A percentile compares a stretch with the other conserved stretches of the same genome.
phyloP scores from a whole-genome alignment of 2,113 vertebrate species.

The Chascanopsetta lugubris region DNA sequence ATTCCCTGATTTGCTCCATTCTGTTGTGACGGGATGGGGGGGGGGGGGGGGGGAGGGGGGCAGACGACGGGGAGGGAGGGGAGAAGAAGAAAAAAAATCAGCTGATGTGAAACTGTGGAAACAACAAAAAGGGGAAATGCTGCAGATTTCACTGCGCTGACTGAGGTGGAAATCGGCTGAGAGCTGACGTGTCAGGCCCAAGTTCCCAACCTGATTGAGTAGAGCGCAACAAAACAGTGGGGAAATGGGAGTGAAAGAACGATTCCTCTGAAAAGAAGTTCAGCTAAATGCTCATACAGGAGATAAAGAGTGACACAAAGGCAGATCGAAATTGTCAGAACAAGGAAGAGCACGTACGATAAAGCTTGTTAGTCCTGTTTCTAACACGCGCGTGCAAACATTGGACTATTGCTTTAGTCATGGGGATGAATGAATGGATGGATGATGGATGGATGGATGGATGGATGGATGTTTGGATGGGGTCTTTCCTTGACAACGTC shows the following conservation, averaged over 20 bases:
- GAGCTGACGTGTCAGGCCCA: conserved; percentile 30
- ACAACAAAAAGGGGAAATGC: conserved; percentile 28
- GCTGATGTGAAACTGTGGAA: conserved; percentile 43
- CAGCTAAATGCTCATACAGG: not conserved
- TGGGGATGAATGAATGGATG: conserved; percentile 1
- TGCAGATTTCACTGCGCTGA: conserved; percentile 38
- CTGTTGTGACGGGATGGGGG: conserved; percentile 44
- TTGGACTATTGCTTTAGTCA: conserved; percentile 40
- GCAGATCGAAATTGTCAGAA: conserved; percentile 27
- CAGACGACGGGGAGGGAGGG: conserved; percentile 14
- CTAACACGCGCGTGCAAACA: conserved; percentile 30
- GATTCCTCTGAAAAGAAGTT: conserved; percentile 33
- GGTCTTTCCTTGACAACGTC: conserved; percentile 44
- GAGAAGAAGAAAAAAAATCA: conserved; percentile 67
- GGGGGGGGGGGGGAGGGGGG: conserved; percentile 10
- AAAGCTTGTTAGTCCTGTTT: not conserved
- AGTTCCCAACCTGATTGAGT: conserved; percentile 31
- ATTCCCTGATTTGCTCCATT: conserved; percentile 80
- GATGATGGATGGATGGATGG: conserved; percentile 3
- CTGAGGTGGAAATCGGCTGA: conserved; percentile 39
- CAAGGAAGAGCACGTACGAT: conserved; percentile 9
- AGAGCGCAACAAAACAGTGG: conserved; percentile 21
- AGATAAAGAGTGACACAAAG: conserved; percentile 20
- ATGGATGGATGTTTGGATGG: conserved; percentile 8
- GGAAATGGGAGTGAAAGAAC: not conserved